Conservation (phyloP, 2,888 invertebrate genomes). For the Hypomecis punctinalis region DNA sequence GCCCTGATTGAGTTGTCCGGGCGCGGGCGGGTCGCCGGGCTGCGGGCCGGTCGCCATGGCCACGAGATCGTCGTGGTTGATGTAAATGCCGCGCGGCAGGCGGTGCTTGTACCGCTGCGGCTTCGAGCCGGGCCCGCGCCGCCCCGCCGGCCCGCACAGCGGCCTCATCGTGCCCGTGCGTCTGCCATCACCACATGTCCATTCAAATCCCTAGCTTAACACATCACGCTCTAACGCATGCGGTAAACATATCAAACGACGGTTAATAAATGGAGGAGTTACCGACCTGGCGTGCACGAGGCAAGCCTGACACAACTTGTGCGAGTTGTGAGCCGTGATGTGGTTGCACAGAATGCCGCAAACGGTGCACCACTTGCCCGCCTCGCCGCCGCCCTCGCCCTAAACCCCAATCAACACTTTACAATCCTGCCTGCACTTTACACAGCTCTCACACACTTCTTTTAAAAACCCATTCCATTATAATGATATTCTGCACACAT, state of each 20-base stretch:
- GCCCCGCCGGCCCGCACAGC: slow-evolving; percentile 89
- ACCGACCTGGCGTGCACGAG: slow-evolving; percentile 86
- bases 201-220: slow-evolving; percentile 56
- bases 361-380: slow-evolving; percentile 79
- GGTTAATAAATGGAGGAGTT: slow-evolving; percentile 49
- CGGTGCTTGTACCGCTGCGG: slow-evolving; percentile 89
- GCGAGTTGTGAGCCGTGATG: slow-evolving; percentile 81
- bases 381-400: slow-evolving; percentile 79
- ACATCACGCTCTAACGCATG: slow-evolving; percentile 48
- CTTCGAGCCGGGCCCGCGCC: slow-evolving; percentile 83
- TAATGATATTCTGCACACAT: slow-evolving; percentile 84
- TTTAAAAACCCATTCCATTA: slow-evolving; percentile 81
- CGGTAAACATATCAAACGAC: slow-evolving; percentile 49
- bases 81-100: slow-evolving; percentile 98
- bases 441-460: slow-evolving; percentile 78
- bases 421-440: slow-evolving; percentile 62
- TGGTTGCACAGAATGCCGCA: slow-evolving; percentile 83
- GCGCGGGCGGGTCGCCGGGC: slow-evolving; percentile 82
- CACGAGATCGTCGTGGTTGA: slow-evolving; percentile 98
- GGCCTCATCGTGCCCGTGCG: slow-evolving; percentile 92
- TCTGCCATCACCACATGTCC: slow-evolving; percentile 82
- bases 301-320: slow-evolving; percentile 84
- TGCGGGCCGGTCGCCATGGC: slow-evolving; percentile 93
- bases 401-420: slow-evolving; percentile 80
- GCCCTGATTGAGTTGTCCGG: slow-evolving; percentile 86